Evolutionary conservation across 2,797 vertebrate genomes (phyloP).

Genomic region (Setipinna tenuifilis): DNA sequence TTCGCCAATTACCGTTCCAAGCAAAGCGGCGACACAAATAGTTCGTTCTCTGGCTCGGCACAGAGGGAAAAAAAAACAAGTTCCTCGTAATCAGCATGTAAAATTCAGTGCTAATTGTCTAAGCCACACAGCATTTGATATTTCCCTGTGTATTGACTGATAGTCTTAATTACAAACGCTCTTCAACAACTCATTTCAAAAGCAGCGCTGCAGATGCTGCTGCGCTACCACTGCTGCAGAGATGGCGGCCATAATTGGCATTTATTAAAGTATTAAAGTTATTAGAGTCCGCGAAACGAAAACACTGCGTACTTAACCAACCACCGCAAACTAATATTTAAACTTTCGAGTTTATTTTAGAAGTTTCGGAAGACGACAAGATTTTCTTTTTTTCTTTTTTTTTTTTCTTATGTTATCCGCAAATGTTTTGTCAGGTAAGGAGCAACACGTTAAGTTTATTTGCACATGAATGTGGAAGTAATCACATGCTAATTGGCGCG

Average conservation of each 20-base stretch:
- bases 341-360: constrained; percentile 65
- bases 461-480: constrained; percentile 77
- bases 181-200: constrained; percentile 69
- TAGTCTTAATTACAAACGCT: constrained; percentile 73
- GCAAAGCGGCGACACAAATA: constrained; percentile 47
- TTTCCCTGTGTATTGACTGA: constrained; percentile 67
- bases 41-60: constrained; percentile 52
- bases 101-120: constrained; percentile 68
- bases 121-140: constrained; percentile 62
- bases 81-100: constrained; percentile 69
- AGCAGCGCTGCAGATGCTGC: constrained; percentile 44
- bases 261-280: constrained; percentile 75
- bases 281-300: constrained; percentile 73
- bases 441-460: constrained; percentile 69
- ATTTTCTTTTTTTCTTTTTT: too few relatives aligned
- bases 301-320: constrained; percentile 71
- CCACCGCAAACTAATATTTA: constrained; percentile 75
- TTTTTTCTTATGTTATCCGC: constrained; percentile 63
- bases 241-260: constrained; percentile 72
- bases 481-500: constrained; percentile 79
- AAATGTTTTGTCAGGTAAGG: constrained; percentile 60
- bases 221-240: constrained; percentile 57
- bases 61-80: constrained; percentile 69
- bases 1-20: constrained; percentile 50
- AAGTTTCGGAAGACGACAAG: constrained; percentile 57